Percentiles rank a stretch among this genome's conserved stretches.
Evolutionary conservation across 2,797 vertebrate species (phyloP).

Genomic region (Cyprinodon diabolis): DNA sequence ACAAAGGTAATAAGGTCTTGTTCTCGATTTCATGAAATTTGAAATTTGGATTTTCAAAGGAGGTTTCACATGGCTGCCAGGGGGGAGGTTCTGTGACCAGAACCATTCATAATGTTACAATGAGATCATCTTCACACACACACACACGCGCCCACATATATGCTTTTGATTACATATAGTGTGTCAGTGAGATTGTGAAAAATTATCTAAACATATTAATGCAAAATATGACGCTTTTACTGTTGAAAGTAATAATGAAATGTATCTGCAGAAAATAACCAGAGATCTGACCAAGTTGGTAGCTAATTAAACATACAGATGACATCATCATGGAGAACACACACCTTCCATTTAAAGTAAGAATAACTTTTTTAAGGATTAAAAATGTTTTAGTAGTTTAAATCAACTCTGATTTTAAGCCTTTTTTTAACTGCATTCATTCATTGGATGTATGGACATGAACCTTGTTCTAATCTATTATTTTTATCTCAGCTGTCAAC

Average conservation of each 20-base stretch:
- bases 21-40: no score
- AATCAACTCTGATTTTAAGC: not conserved
- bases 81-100: slow-evolving; percentile 81
- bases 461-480: not conserved
- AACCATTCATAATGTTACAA: slow-evolving; percentile 79
- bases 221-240: no score
- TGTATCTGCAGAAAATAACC: no score
- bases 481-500: not conserved
- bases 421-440: not conserved
- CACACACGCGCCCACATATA: slow-evolving; percentile 19
- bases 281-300: not conserved
- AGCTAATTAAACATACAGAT: not conserved
- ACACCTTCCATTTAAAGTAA: not conserved
- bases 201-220: no score
- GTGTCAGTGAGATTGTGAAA: no score
- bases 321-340: not conserved
- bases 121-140: slow-evolving; percentile 73
- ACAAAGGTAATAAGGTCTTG: no score
- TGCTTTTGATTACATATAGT: no score
- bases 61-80: slow-evolving; percentile 79
- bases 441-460: not conserved
- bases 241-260: no score
- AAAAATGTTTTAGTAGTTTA: not conserved
- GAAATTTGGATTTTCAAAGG: no score
- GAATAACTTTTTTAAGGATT: not conserved